Conservation (phyloP, 1,140 invertebrate species). For the Procambarus virginalis region DNA sequence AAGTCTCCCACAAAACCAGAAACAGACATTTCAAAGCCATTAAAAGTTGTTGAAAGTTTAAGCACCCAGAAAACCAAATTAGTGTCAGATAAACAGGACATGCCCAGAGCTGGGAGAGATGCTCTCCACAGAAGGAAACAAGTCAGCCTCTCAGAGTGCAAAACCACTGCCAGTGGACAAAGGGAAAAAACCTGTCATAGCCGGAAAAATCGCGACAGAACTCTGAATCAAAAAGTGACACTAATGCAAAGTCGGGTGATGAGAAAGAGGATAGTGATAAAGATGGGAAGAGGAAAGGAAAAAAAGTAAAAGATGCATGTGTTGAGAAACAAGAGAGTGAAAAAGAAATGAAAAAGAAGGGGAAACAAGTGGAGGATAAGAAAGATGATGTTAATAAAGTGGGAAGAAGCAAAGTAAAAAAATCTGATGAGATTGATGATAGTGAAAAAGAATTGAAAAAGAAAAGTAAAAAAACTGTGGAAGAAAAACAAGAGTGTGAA, state of each 20-base stretch:
- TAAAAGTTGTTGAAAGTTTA: constrained; percentile 21
- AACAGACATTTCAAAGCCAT: constrained; percentile 15
- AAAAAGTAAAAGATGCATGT: constrained; percentile 19
- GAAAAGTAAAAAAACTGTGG: constrained; percentile 21
- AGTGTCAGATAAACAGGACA: constrained; percentile 32
- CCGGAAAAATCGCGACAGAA: constrained; percentile 23
- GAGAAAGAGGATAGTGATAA: constrained; percentile 51
- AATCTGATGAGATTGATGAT: constrained; percentile 20
- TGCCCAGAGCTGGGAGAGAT: constrained; percentile 17
- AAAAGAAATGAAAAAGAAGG: constrained; percentile 39
- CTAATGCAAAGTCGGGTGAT: constrained; percentile 32
- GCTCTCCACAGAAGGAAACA: constrained; percentile 33
- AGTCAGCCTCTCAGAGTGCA: constrained; percentile 39
- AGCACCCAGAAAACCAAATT: constrained; percentile 8
- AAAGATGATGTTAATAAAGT: constrained; percentile 29
- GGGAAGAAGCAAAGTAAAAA: constrained; percentile 16
- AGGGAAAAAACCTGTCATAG: constrained; percentile 31
- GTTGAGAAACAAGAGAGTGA: constrained; percentile 25
- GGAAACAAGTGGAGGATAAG: constrained; percentile 30
- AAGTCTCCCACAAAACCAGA: constrained; percentile 31
- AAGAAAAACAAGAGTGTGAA: constrained; percentile 25
- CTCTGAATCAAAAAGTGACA: constrained; percentile 35
- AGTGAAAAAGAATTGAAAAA: constrained; percentile 5
- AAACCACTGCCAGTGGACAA: constrained; percentile 34
- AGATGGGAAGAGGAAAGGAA: constrained; percentile 52